Percentiles rank a stretch among this genome's conserved stretches.
These are phyloP conservation scores for Hypanus sabinus DNA, from an alignment of 2,113 vertebrate species.

Conservation along the genomic window DNA sequence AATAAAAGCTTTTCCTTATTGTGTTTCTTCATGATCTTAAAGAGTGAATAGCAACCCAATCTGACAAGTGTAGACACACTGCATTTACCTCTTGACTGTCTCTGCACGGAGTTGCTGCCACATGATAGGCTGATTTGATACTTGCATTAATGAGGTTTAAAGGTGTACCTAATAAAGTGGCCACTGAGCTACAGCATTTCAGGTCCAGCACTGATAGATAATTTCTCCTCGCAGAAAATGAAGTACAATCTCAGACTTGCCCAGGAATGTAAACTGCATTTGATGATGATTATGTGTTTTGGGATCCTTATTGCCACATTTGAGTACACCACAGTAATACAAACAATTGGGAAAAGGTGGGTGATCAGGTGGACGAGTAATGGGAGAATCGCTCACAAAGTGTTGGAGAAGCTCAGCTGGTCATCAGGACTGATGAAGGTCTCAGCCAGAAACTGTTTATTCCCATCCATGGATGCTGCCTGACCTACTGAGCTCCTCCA, in stretches of 20 bases:
- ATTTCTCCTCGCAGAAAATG: neutral
- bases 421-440: too few species aligned
- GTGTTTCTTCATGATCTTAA: neutral
- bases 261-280: neutral
- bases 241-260: neutral
- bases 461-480: too few species aligned
- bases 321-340: neutral
- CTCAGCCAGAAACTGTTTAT: too few species aligned
- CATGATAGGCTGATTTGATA: too few species aligned
- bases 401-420: too few species aligned
- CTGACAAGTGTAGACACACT: neutral
- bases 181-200: neutral
- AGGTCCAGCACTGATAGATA: neutral
- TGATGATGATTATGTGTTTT: neutral
- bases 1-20: slow-evolving; percentile 5
- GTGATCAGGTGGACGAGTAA: neutral
- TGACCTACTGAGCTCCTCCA: too few species aligned
- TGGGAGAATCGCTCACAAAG: too few species aligned
- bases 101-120: too few species aligned
- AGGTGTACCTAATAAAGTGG: too few species aligned
- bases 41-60: slow-evolving; percentile 3
- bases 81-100: too few species aligned
- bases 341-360: neutral
- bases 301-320: neutral
- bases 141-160: too few species aligned